Evolutionary conservation across 2,888 invertebrate genomes (phyloP).

Genomic region (Lithophane semibrunnea): DNA sequence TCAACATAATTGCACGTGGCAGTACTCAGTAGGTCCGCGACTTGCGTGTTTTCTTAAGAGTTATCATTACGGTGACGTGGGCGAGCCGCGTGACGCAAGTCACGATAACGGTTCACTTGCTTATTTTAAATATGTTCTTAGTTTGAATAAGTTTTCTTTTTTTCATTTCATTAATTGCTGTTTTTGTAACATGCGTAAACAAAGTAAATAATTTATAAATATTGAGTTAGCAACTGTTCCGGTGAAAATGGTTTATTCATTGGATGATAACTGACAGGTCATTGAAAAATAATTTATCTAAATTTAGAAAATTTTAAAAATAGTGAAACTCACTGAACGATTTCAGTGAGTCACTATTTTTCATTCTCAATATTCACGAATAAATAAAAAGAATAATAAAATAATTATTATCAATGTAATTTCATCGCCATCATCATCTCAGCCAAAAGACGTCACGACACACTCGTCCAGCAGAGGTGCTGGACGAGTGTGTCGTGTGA

Average conservation of each 20-base stretch:
- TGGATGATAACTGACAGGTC: neutral
- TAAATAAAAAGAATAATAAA: neutral
- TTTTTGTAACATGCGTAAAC: slow-evolving; percentile 5
- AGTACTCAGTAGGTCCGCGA: slow-evolving; percentile 36
- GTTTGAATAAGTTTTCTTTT: slow-evolving; percentile 7
- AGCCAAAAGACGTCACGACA: too few relatives aligned
- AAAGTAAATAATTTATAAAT: neutral
- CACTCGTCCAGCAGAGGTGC: too few relatives aligned
- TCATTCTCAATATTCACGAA: neutral
- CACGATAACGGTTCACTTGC: slow-evolving; percentile 50
- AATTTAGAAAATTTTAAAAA: neutral
- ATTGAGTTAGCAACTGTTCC: slow-evolving; percentile 8
- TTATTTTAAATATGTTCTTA: slow-evolving; percentile 39
- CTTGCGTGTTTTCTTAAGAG: slow-evolving; percentile 55
- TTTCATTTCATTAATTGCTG: neutral
- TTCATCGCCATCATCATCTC: neutral
- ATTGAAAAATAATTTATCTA: neutral
- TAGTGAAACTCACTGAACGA: neutral
- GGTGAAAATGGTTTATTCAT: neutral
- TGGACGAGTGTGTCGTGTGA: too few relatives aligned
- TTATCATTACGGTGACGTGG: slow-evolving; percentile 56
- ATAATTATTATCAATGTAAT: neutral
- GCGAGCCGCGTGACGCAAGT: slow-evolving; percentile 54
- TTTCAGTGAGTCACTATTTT: neutral
- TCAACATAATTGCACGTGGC: slow-evolving; percentile 32